Conservation (phyloP, 2,797 vertebrate genomes). For the Sebastes steindachneri region DNA sequence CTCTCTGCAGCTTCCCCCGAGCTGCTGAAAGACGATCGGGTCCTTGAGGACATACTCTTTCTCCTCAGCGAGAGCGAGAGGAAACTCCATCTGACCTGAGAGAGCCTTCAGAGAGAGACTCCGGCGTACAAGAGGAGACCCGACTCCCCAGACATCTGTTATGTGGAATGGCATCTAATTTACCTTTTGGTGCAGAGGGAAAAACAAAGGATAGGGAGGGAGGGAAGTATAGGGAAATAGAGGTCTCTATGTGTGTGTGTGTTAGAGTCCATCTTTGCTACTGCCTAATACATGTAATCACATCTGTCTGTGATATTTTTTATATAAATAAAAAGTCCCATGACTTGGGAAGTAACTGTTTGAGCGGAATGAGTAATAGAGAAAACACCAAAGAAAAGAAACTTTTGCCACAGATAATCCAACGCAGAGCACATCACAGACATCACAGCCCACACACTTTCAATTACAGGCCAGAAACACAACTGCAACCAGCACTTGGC, state of each 20-base stretch:
- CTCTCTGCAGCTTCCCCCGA: neutral
- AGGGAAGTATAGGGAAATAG: neutral
- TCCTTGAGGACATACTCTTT: conserved; percentile 47
- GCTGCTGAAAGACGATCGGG: conserved; percentile 62
- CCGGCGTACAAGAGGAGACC: conserved; percentile 35
- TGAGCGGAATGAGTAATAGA: neutral
- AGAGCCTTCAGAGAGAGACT: conserved; percentile 46
- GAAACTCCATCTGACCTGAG: conserved; percentile 67
- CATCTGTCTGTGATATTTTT: neutral
- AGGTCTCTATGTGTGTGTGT: neutral
- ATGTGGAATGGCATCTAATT: conserved; percentile 64
- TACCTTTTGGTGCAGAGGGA: conserved; percentile 54
- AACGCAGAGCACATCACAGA: neutral
- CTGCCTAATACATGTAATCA: neutral
- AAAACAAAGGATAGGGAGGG: conserved; percentile 32
- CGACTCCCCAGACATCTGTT: conserved; percentile 76
- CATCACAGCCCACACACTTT: neutral
- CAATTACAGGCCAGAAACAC: neutral
- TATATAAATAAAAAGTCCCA: neutral
- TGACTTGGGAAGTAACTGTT: neutral
- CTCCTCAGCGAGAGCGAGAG: conserved; percentile 21
- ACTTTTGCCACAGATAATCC: neutral
- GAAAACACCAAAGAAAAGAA: neutral
- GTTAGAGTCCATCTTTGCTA: neutral
- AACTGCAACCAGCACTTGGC: neutral